Evolutionary conservation across 2,888 invertebrate species (phyloP).

Genomic region (Zele albiditarsus): DNA sequence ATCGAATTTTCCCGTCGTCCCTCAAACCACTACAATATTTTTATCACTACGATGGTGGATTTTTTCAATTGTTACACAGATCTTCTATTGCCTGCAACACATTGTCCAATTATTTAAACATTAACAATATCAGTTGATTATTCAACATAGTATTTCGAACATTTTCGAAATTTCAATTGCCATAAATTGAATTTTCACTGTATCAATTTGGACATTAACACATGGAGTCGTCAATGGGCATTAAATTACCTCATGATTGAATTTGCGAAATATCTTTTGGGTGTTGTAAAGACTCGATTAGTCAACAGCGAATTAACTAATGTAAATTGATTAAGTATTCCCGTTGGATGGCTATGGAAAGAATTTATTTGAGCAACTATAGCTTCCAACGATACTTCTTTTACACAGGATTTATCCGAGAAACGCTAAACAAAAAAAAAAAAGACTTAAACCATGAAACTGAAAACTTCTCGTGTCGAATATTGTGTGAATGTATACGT

Average conservation of each 20-base stretch:
- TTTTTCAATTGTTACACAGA: conserved; percentile 53
- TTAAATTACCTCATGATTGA: conserved; percentile 39
- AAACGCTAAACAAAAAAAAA: no score
- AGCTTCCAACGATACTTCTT: background rate
- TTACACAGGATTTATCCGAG: background rate
- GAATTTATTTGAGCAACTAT: background rate
- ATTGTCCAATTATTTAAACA: conserved; percentile 11
- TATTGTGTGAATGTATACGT: background rate
- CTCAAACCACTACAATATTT: conserved; percentile 1
- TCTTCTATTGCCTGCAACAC: conserved; percentile 68
- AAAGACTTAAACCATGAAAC: no score
- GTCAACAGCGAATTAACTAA: background rate
- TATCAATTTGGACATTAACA: conserved; percentile 52
- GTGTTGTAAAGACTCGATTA: background rate
- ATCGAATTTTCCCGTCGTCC: conserved; percentile 20
- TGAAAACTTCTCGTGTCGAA: no score
- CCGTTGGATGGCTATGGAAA: background rate
- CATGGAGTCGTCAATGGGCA: conserved; percentile 66
- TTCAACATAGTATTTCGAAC: background rate
- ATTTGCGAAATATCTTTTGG: conserved; percentile 15
- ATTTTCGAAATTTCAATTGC: background rate
- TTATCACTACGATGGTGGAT: conserved; percentile 22
- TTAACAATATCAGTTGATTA: background rate
- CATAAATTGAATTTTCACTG: conserved; percentile 27
- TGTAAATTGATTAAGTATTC: background rate